Conservation (phyloP, 2,888 invertebrate genomes). For the Nezara viridula region DNA sequence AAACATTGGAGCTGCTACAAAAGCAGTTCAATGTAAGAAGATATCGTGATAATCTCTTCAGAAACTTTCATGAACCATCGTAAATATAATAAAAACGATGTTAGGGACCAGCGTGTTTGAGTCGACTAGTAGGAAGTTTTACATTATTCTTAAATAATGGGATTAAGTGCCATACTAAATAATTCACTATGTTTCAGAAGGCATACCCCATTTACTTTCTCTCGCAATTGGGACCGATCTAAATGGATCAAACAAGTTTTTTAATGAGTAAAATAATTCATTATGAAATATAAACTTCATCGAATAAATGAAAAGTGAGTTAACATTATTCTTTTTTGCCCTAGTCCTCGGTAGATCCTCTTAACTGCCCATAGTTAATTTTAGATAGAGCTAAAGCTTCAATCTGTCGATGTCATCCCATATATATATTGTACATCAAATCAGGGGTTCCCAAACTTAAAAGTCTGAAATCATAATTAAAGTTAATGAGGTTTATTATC, state of each 20-base stretch:
- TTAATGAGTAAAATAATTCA: conserved; percentile 10
- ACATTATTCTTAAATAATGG: not conserved
- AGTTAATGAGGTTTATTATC: no score
- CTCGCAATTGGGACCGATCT: conserved; percentile 33
- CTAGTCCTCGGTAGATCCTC: not conserved
- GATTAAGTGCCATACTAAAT: not conserved
- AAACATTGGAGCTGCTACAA: no score
- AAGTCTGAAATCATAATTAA: no score
- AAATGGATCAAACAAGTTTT: conserved; percentile 49
- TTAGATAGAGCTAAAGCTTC: not conserved
- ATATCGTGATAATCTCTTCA: no score
- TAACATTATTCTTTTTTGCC: not conserved
- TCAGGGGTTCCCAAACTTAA: not conserved
- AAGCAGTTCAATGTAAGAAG: no score
- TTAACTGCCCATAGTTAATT: not conserved
- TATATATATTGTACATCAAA: not conserved
- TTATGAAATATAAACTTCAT: not conserved
- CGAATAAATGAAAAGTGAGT: conserved; percentile 27
- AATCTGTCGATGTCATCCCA: not conserved
- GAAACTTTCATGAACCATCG: not conserved
- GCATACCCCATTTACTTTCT: conserved; percentile 8
- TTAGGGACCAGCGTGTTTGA: not conserved
- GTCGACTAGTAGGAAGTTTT: not conserved
- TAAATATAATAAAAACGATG: not conserved
- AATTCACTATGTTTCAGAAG: conserved; percentile 47